phyloP scores from a whole-genome alignment of 2,113 vertebrate species.

The Heterotis niloticus region DNA sequence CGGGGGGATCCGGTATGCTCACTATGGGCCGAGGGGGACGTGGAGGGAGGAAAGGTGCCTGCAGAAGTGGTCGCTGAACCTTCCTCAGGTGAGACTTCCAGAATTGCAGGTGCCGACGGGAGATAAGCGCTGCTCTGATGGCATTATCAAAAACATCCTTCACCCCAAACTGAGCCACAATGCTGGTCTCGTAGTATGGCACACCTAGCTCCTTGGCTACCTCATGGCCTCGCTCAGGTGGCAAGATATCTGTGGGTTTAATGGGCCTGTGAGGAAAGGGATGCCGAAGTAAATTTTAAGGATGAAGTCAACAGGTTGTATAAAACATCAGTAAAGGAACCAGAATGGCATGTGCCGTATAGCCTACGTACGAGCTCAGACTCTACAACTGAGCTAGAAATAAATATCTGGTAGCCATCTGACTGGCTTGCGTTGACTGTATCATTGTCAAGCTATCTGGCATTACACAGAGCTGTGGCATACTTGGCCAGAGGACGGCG shows the following conservation, averaged over 20 bases:
- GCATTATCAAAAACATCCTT: conserved; percentile 91
- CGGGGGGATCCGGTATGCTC: conserved; percentile 69
- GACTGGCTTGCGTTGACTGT: not conserved
- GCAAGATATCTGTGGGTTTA: conserved; percentile 82
- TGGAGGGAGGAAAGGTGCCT: conserved; percentile 80
- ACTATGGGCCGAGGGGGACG: conserved; percentile 77
- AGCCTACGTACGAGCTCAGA: conserved; percentile 3
- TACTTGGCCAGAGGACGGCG: conserved; percentile 83
- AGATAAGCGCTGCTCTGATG: conserved; percentile 83
- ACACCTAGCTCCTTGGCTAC: conserved; percentile 85
- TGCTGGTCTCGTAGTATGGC: conserved; percentile 86
- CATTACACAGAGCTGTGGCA: conserved; percentile 37
- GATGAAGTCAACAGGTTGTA: conserved; percentile 9
- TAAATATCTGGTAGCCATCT: not conserved
- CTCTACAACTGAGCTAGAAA: not conserved
- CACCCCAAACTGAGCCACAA: conserved; percentile 85
- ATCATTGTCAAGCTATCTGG: not conserved
- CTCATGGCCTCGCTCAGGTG: conserved; percentile 80
- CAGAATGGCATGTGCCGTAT: not conserved
- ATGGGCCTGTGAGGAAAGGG: conserved; percentile 68
- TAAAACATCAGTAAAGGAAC: not conserved
- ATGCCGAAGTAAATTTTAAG: conserved; percentile 15
- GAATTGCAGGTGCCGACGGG: conserved; percentile 84
- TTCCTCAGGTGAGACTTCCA: conserved; percentile 88
- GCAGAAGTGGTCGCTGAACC: conserved; percentile 79